Percentiles rank a stretch among this genome's conserved stretches.
phyloP scores from a whole-genome alignment of 2,797 vertebrate species.

The Sebastolobus alascanus region DNA sequence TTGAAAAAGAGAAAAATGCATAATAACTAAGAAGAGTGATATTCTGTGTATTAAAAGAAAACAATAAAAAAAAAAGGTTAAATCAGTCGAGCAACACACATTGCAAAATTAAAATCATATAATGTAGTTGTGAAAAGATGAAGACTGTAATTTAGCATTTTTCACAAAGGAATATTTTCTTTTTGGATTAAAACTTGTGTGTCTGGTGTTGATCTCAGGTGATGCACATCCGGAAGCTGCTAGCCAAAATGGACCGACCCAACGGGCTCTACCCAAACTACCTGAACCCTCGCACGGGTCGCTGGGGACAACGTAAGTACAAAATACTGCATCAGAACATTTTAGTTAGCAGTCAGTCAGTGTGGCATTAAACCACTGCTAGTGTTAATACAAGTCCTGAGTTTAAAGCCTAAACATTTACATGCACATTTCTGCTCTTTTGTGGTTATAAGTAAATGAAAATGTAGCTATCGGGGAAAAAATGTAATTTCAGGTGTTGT shows the following conservation, averaged over 20 bases:
- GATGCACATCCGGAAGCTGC: conserved; percentile 97
- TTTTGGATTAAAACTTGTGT: not conserved
- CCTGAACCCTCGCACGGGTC: conserved; percentile 97
- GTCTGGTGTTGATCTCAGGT: conserved; percentile 86
- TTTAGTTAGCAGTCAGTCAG: not conserved
- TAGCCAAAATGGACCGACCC: conserved; percentile 99
- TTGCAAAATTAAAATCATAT: not conserved
- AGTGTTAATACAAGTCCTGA: not conserved
- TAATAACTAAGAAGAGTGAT: not conserved
- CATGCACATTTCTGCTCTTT: not conserved
- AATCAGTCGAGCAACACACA: not conserved
- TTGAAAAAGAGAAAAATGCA: not conserved
- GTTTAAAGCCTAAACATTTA: no score
- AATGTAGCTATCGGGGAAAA: not conserved
- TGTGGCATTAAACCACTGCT: not conserved
- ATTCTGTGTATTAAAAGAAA: not conserved
- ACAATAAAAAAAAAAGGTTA: not conserved
- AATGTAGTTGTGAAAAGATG: not conserved
- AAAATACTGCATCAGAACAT: not conserved
- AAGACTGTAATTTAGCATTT: not conserved
- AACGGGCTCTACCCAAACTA: conserved; percentile 99
- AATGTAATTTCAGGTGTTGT: not conserved
- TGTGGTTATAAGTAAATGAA: not conserved
- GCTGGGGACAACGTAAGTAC: conserved; percentile 99
- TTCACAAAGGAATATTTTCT: not conserved